phyloP scores from a whole-genome alignment of 2,113 vertebrate genomes.

The Meleagris gallopavo region DNA sequence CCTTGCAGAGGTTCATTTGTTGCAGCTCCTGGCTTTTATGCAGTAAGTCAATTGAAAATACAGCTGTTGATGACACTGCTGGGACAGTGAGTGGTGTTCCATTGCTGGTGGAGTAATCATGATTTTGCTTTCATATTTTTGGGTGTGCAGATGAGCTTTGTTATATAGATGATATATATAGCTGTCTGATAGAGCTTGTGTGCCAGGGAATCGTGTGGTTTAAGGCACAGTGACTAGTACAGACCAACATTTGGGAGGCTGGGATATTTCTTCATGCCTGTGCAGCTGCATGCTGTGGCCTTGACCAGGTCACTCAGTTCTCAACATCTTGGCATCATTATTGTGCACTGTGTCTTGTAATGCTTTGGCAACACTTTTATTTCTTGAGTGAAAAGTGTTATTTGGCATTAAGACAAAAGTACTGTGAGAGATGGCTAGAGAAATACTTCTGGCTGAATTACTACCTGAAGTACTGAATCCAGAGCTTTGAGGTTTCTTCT shows the following conservation, averaged over 20 bases:
- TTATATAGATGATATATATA: background rate
- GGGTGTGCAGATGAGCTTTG: background rate
- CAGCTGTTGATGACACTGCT: background rate
- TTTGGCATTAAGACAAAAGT: background rate
- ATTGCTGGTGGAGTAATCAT: accelerated
- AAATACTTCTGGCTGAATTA: background rate
- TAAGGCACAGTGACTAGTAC: background rate
- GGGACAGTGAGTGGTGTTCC: background rate
- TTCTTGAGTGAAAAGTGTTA: background rate
- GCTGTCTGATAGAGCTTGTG: background rate
- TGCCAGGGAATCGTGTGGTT: background rate
- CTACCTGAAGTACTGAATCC: background rate
- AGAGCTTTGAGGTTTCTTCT: background rate
- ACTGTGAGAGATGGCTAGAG: background rate
- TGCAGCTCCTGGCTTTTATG: background rate
- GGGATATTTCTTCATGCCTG: background rate
- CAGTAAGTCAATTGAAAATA: background rate
- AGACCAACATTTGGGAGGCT: background rate
- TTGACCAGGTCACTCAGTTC: background rate
- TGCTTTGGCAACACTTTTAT: background rate
- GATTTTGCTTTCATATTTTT: background rate
- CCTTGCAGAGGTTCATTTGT: background rate
- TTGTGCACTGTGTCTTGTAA: accelerated
- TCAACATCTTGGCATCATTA: accelerated
- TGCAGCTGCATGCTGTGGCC: accelerated